Evolutionary conservation across 2,888 invertebrate genomes (phyloP).

Genomic region (Mongoloraphidia duomilia): DNA sequence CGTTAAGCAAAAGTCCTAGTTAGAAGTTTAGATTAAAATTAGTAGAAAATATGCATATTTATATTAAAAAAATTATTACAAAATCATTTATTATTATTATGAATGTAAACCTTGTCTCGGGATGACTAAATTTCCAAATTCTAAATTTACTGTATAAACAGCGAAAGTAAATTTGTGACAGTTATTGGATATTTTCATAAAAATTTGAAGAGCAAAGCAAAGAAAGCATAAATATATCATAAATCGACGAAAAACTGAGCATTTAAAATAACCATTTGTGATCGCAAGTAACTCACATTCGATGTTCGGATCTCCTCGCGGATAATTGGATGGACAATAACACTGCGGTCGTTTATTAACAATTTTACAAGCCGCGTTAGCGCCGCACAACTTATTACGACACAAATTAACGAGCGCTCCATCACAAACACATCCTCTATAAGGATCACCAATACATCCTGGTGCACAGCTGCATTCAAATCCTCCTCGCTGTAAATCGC

Average conservation of each 20-base stretch:
- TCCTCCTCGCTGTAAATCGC: conserved; percentile 56
- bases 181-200: too few species aligned
- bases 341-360: conserved; percentile 57
- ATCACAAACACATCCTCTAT: conserved; percentile 65
- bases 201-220: neutral
- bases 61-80: too few species aligned
- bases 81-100: too few species aligned
- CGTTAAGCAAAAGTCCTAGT: neutral
- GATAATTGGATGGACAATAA: conserved; percentile 69
- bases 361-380: conserved; percentile 67
- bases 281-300: conserved; percentile 52
- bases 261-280: neutral
- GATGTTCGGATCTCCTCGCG: conserved; percentile 70
- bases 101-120: too few species aligned
- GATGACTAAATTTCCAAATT: too few species aligned
- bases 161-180: too few species aligned
- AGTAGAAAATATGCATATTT: too few species aligned
- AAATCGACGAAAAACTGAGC: neutral
- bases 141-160: too few species aligned
- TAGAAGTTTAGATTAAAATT: neutral
- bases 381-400: conserved; percentile 62
- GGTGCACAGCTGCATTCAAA: conserved; percentile 70
- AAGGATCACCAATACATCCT: conserved; percentile 69
- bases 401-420: conserved; percentile 54
- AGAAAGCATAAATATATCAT: neutral